These are phyloP conservation scores for Sphaeramia orbicularis DNA, from an alignment of 2,797 vertebrate genomes.

Conservation along the genomic window DNA sequence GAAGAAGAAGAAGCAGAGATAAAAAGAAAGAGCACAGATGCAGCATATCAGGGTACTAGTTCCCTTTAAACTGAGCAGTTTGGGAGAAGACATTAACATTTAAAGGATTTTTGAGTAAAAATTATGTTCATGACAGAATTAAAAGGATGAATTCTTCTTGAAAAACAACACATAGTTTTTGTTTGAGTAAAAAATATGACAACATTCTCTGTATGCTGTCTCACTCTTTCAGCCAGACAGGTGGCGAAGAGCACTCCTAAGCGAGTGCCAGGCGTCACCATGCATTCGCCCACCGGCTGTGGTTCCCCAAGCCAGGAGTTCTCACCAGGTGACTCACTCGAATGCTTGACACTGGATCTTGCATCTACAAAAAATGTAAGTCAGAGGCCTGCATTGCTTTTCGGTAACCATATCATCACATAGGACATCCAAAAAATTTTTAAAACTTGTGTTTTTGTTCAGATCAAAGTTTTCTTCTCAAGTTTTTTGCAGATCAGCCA, in stretches of 20 bases:
- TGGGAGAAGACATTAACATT: not conserved
- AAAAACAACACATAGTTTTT: not conserved
- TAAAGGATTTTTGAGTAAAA: not conserved
- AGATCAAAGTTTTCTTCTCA: not conserved
- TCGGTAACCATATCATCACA: not conserved
- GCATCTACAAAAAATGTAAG: slow-evolving; percentile 78
- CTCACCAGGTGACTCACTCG: slow-evolving; percentile 87
- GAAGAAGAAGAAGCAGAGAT: slow-evolving; percentile 94
- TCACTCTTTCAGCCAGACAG: slow-evolving; percentile 90
- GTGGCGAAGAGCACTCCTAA: slow-evolving; percentile 92
- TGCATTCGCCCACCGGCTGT: slow-evolving; percentile 89
- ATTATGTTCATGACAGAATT: too few relatives aligned
- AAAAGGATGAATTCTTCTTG: not conserved
- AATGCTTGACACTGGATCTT: slow-evolving; percentile 86
- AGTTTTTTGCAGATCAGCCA: not conserved
- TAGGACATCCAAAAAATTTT: not conserved
- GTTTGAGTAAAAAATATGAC: slow-evolving; percentile 32
- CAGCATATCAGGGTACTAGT: slow-evolving; percentile 92
- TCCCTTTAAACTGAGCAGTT: slow-evolving; percentile 16
- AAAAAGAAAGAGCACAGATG: slow-evolving; percentile 93
- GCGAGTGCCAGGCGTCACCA: slow-evolving; percentile 86
- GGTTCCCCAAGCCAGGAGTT: slow-evolving; percentile 91
- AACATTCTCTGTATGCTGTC: slow-evolving; percentile 25
- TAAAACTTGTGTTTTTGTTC: not conserved
- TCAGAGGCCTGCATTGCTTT: slow-evolving; percentile 1